Evolutionary conservation across 1,140 invertebrate species (phyloP).

Genomic region (Chironomus striatipennis): DNA sequence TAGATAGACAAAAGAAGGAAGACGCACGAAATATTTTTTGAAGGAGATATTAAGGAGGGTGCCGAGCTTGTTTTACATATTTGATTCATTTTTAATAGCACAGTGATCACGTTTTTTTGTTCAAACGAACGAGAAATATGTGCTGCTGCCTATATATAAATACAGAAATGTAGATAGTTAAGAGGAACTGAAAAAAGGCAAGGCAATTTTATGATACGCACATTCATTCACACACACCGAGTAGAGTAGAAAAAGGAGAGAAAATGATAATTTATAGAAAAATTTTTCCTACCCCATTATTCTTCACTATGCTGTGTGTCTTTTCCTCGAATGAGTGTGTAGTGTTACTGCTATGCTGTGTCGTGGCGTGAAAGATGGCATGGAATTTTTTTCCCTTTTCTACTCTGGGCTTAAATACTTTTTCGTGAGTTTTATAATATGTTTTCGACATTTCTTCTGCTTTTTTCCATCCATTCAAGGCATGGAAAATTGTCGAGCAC

Average conservation of each 20-base stretch:
- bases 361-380: slow-evolving; percentile 11
- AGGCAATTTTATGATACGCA: slow-evolving; percentile 3
- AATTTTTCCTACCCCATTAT: background rate
- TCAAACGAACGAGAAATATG: background rate
- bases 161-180: background rate
- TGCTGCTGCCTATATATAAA: too few species aligned
- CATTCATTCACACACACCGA: background rate
- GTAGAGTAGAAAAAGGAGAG: background rate
- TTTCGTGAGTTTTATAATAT: slow-evolving; percentile 9
- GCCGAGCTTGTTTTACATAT: slow-evolving; percentile 7
- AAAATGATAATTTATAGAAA: background rate
- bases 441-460: background rate
- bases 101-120: slow-evolving; percentile 8
- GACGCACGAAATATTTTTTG: too few species aligned
- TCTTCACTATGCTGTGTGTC: background rate
- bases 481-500: background rate
- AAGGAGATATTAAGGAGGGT: background rate
- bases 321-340: too few species aligned
- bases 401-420: slow-evolving; percentile 5
- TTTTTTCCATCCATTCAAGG: too few species aligned
- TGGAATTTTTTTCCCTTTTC: background rate
- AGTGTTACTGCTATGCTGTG: background rate
- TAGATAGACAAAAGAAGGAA: too few species aligned
- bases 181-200: background rate
- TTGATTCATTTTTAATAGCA: slow-evolving; percentile 23